phyloP scores from a whole-genome alignment of 2,113 vertebrate species.

The Scolopax mira region DNA sequence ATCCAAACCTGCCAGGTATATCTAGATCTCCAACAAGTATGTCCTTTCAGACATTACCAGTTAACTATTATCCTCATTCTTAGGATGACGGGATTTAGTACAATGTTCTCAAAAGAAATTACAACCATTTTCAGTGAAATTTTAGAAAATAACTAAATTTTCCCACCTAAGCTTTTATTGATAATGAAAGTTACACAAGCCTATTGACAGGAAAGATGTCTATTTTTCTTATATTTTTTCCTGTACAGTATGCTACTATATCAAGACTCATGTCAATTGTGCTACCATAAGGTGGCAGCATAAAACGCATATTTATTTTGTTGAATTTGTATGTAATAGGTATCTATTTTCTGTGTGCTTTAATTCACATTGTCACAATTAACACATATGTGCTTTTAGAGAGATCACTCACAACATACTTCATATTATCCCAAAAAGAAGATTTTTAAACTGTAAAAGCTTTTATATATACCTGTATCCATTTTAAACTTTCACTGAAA shows the following conservation, averaged over 20 bases:
- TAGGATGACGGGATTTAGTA: background rate
- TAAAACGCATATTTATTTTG: background rate
- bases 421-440: background rate
- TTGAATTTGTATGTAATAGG: background rate
- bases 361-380: background rate
- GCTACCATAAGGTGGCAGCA: background rate
- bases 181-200: background rate
- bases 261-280: accelerated
- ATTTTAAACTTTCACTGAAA: background rate
- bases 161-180: background rate
- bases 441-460: background rate
- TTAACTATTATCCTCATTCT: background rate
- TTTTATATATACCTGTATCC: background rate
- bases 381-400: background rate
- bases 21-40: background rate
- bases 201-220: background rate
- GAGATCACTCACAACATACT: background rate
- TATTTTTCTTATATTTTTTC: background rate
- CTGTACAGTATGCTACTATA: background rate
- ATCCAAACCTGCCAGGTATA: background rate
- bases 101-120: background rate
- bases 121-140: background rate
- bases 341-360: background rate
- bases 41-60: background rate
- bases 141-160: background rate